Conservation (phyloP, 1,140 invertebrate genomes). For the Camponotus vicinus region DNA sequence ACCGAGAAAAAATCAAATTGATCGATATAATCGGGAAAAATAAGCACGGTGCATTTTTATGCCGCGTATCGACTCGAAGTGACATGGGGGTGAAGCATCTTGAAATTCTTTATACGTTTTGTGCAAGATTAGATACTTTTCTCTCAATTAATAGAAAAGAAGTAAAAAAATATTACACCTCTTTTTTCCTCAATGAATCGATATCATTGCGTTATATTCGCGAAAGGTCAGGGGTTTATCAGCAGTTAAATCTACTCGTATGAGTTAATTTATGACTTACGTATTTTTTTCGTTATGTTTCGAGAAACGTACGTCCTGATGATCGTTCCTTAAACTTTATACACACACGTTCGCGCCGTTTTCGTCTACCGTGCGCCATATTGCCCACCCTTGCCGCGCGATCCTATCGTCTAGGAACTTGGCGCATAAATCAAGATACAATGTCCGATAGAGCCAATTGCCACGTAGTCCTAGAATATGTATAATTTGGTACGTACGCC, state of each 20-base stretch:
- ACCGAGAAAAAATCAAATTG: background rate
- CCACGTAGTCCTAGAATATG: constrained; percentile 58
- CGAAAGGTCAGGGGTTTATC: constrained; percentile 32
- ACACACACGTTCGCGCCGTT: constrained; percentile 20
- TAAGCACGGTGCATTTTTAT: background rate
- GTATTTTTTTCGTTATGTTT: background rate
- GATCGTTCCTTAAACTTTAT: constrained; percentile 1
- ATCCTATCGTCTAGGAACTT: constrained; percentile 68
- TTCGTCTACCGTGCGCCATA: constrained; percentile 1
- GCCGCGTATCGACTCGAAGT: background rate
- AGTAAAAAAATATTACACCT: background rate
- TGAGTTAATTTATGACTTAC: constrained; percentile 9
- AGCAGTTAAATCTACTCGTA: background rate
- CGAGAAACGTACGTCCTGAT: background rate
- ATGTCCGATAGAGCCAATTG: constrained; percentile 60
- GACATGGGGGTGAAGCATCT: background rate
- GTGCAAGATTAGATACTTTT: background rate
- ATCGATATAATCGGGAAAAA: background rate
- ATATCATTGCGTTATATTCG: constrained; percentile 6
- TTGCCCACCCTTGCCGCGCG: constrained; percentile 35
- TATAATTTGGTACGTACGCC: constrained; percentile 50
- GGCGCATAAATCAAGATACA: constrained; percentile 71
- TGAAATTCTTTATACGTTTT: background rate
- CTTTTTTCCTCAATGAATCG: constrained; percentile 28
- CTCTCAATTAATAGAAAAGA: background rate